Conservation (phyloP, 2,888 invertebrate genomes). For the Dynastes grantii region DNA sequence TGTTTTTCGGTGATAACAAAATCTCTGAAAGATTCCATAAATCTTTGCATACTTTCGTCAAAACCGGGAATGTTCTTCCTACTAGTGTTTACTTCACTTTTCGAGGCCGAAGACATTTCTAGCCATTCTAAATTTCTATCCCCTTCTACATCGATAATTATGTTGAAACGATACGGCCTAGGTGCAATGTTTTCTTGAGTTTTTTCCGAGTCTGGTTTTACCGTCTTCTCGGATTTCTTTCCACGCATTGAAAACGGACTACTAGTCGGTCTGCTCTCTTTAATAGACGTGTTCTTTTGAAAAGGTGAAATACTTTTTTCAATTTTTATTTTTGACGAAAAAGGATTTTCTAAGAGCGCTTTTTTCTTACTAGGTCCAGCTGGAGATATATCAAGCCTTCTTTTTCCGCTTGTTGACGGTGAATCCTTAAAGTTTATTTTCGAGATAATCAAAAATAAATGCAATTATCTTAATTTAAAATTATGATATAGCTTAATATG, state of each 20-base stretch:
- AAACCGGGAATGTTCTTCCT: not conserved
- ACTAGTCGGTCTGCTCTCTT: not conserved
- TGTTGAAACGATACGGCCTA: constrained; percentile 16
- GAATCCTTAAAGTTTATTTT: constrained; percentile 25
- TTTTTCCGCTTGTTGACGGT: constrained; percentile 8
- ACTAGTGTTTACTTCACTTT: constrained; percentile 16
- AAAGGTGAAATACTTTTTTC: not conserved
- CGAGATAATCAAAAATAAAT: too few relatives aligned
- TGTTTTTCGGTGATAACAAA: constrained; percentile 58
- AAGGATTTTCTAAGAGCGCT: not conserved
- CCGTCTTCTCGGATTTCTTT: not conserved
- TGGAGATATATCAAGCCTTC: not conserved
- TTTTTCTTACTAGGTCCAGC: not conserved
- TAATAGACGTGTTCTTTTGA: not conserved
- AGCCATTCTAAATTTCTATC: constrained; percentile 51
- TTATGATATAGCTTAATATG: too few relatives aligned
- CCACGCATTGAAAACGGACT: constrained; percentile 4
- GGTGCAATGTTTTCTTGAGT: not conserved
- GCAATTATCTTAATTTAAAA: too few relatives aligned
- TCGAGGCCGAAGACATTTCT: constrained; percentile 10
- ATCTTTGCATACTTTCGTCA: constrained; percentile 35
- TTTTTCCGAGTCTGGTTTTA: constrained; percentile 11
- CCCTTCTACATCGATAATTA: constrained; percentile 39
- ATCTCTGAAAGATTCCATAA: constrained; percentile 60
- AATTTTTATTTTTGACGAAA: constrained; percentile 12